phyloP scores from a whole-genome alignment of 2,113 vertebrate genomes.

The Podilymbus podiceps region DNA sequence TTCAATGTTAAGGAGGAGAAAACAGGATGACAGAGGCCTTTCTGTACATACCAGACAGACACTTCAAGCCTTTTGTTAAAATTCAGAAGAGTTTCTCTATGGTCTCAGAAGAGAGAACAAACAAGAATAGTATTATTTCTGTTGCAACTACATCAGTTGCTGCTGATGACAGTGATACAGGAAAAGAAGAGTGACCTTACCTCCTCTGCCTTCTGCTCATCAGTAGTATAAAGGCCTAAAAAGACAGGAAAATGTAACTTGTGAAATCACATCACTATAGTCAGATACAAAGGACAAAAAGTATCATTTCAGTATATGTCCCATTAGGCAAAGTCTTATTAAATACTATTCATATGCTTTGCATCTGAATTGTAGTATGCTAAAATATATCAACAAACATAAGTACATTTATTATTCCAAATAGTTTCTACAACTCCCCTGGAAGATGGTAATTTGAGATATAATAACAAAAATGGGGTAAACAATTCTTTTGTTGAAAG shows the following conservation, averaged over 20 bases:
- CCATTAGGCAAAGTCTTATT: not conserved
- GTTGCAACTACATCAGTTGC: not conserved
- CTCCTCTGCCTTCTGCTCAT: slow-evolving; percentile 22
- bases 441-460: slow-evolving; percentile 34
- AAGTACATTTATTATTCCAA: slow-evolving; percentile 1
- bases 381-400: not conserved
- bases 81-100: slow-evolving; percentile 10
- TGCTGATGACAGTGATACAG: not conserved
- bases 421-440: not conserved
- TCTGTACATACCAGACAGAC: not conserved
- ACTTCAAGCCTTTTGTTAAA: not conserved
- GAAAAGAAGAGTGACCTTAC: slow-evolving; percentile 11
- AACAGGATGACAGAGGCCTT: slow-evolving; percentile 11
- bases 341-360: not conserved
- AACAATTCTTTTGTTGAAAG: slow-evolving; percentile 41
- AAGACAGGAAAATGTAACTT: not conserved
- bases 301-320: not conserved
- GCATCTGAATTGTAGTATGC: not conserved
- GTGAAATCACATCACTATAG: not conserved
- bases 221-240: not conserved
- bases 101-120: slow-evolving; percentile 4
- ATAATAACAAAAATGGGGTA: slow-evolving; percentile 4
- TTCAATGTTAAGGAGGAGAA: not conserved
- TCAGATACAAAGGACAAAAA: not conserved
- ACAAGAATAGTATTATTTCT: not conserved